These are phyloP conservation scores for Vombatus ursinus DNA, from an alignment of 2,113 vertebrate genomes.

Conservation along the genomic window DNA sequence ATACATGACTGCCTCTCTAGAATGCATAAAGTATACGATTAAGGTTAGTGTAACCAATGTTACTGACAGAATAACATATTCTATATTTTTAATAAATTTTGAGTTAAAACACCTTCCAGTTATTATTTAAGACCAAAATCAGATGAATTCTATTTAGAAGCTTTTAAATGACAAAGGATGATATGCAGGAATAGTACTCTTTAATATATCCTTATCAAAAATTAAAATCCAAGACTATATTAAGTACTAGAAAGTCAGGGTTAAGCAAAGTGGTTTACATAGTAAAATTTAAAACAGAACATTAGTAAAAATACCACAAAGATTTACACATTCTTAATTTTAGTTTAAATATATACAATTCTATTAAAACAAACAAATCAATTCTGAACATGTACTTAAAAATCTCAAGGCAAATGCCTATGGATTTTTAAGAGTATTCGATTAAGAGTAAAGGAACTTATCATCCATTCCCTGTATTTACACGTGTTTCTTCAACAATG, in stretches of 20 bases:
- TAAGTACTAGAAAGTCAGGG: not conserved
- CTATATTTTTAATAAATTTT: not conserved
- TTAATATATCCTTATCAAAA: not conserved
- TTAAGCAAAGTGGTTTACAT: not conserved
- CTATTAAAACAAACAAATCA: not conserved
- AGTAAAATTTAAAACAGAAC: constrained; percentile 27
- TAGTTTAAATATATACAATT: constrained; percentile 15
- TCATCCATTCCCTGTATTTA: constrained; percentile 21
- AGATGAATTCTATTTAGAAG: not conserved
- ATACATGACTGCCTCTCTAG: not conserved
- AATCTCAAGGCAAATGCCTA: not conserved
- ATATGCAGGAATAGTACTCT: not conserved
- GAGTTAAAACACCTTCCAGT: not conserved
- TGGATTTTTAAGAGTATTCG: not conserved
- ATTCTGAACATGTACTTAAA: constrained; percentile 23
- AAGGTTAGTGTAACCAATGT: not conserved
- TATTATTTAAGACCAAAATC: not conserved
- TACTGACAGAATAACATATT: not conserved
- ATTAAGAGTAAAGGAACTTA: not conserved
- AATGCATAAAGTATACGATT: not conserved
- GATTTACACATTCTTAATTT: not conserved
- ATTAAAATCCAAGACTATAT: not conserved
- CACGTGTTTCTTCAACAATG: not conserved
- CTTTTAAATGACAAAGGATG: not conserved
- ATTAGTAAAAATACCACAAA: not conserved